A percentile compares a stretch with the other conserved stretches of the same genome.
Evolutionary conservation across 2,113 vertebrate species (phyloP).

Genomic region (Oryzias melastigma): DNA sequence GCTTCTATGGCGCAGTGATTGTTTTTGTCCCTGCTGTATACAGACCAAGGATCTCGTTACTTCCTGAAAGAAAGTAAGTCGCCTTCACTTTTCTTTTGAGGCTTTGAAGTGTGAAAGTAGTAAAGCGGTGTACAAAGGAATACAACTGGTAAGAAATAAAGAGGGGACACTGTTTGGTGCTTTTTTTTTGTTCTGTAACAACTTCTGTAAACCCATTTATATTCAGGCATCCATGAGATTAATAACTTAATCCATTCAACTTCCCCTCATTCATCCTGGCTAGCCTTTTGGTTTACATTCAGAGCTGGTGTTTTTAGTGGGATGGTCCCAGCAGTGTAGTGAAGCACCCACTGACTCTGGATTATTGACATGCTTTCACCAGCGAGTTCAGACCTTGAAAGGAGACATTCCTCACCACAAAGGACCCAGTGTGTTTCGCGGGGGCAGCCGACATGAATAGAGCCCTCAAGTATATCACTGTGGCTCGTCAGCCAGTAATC

Average conservation of each 20-base stretch:
- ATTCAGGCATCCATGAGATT: slow-evolving; percentile 62
- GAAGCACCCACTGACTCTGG: slow-evolving; percentile 68
- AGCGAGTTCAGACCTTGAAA: slow-evolving; percentile 80
- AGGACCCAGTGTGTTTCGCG: slow-evolving; percentile 74
- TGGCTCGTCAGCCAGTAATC: slow-evolving; percentile 78
- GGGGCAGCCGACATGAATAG: slow-evolving; percentile 70
- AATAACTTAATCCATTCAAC: slow-evolving; percentile 55
- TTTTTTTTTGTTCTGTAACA: slow-evolving; percentile 14
- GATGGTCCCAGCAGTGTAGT: slow-evolving; percentile 55
- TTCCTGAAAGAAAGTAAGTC: slow-evolving; percentile 42
- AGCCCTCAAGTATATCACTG: slow-evolving; percentile 72
- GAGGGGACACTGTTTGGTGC: slow-evolving; percentile 20
- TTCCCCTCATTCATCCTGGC: slow-evolving; percentile 24
- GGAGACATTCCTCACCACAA: slow-evolving; percentile 82
- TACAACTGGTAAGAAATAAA: slow-evolving; percentile 23
- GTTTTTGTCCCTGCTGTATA: slow-evolving; percentile 39
- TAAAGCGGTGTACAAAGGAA: slow-evolving; percentile 15
- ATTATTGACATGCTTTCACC: slow-evolving; percentile 81
- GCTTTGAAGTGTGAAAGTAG: slow-evolving; percentile 34
- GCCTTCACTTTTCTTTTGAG: slow-evolving; percentile 21
- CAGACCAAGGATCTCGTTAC: slow-evolving; percentile 37
- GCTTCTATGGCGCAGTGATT: slow-evolving; percentile 24
- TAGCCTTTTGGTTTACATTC: slow-evolving; percentile 44
- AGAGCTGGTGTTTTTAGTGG: slow-evolving; percentile 52
- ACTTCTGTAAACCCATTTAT: slow-evolving; percentile 39